These are phyloP conservation scores for Melangyna quadrimaculata DNA, from an alignment of 2,888 invertebrate genomes.

Conservation along the genomic window DNA sequence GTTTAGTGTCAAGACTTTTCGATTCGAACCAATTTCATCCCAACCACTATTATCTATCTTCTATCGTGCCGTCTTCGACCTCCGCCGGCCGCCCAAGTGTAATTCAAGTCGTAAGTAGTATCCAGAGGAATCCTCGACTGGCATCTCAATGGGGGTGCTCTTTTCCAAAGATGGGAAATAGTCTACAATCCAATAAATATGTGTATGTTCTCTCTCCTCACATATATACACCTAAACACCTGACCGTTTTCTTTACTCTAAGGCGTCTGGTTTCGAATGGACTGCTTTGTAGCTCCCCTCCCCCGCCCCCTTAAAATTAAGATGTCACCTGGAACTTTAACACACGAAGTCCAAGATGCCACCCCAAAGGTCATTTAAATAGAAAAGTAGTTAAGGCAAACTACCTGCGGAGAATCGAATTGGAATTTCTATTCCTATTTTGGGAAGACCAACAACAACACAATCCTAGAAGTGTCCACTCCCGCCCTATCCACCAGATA, in stretches of 20 bases:
- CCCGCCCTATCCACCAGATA: slow-evolving; percentile 23
- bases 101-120: slow-evolving; percentile 34
- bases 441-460: slow-evolving; percentile 27
- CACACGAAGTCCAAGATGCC: slow-evolving; percentile 30
- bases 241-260: slow-evolving; percentile 28
- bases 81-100: slow-evolving; percentile 38
- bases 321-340: slow-evolving; percentile 50
- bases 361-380: slow-evolving; percentile 67
- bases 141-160: slow-evolving; percentile 52
- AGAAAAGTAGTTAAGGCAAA: slow-evolving; percentile 63
- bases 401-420: slow-evolving; percentile 58
- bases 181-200: slow-evolving; percentile 60
- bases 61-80: neutral
- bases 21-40: neutral
- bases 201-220: neutral
- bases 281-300: neutral
- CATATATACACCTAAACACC: slow-evolving; percentile 24
- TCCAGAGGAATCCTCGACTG: slow-evolving; percentile 9
- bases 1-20: slow-evolving; percentile 16
- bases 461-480: slow-evolving; percentile 73
- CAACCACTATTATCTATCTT: neutral
- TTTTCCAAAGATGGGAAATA: slow-evolving; percentile 44
- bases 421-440: slow-evolving; percentile 36
- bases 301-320: slow-evolving; percentile 33
- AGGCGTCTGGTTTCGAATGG: neutral